A percentile compares a stretch with the other conserved stretches of the same genome.
phyloP scores from a whole-genome alignment of 2,888 invertebrate species.

The Buathra laborator region DNA sequence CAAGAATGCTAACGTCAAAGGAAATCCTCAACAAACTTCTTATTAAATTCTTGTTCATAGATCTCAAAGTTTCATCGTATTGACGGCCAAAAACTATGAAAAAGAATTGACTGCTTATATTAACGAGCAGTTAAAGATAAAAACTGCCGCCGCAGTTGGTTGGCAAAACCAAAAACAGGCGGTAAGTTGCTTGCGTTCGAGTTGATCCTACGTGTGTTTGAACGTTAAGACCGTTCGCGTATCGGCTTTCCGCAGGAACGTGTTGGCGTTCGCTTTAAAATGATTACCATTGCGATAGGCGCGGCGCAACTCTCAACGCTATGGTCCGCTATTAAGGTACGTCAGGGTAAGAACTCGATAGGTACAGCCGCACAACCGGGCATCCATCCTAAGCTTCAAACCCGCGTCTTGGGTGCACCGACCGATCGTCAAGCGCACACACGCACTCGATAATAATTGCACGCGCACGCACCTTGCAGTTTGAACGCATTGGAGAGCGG shows the following conservation, averaged over 20 bases:
- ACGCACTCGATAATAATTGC: slow-evolving; percentile 39
- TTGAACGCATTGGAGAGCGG: slow-evolving; percentile 20
- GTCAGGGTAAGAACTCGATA: slow-evolving; percentile 9
- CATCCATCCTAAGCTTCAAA: slow-evolving; percentile 3
- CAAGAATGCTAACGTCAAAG: too few relatives aligned
- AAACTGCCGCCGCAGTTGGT: background rate
- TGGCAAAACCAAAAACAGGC: background rate
- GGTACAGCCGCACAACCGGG: background rate
- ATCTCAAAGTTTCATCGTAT: too few relatives aligned
- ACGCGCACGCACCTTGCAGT: slow-evolving; percentile 29
- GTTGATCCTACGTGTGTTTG: slow-evolving; percentile 1
- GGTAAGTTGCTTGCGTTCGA: background rate
- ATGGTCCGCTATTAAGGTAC: slow-evolving; percentile 20
- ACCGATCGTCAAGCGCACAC: slow-evolving; percentile 23
- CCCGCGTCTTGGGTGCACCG: slow-evolving; percentile 8
- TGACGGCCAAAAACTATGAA: too few relatives aligned
- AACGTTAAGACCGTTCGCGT: slow-evolving; percentile 21
- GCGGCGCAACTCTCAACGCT: slow-evolving; percentile 38
- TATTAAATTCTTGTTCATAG: too few relatives aligned
- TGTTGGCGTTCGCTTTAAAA: slow-evolving; percentile 39
- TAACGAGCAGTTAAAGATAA: background rate
- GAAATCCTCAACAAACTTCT: too few relatives aligned
- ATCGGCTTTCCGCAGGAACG: slow-evolving; percentile 38
- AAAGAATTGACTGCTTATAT: background rate
- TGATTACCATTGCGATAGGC: slow-evolving; percentile 42